Evolutionary conservation across 2,113 vertebrate species (phyloP).

Genomic region (Centropus unirufus): DNA sequence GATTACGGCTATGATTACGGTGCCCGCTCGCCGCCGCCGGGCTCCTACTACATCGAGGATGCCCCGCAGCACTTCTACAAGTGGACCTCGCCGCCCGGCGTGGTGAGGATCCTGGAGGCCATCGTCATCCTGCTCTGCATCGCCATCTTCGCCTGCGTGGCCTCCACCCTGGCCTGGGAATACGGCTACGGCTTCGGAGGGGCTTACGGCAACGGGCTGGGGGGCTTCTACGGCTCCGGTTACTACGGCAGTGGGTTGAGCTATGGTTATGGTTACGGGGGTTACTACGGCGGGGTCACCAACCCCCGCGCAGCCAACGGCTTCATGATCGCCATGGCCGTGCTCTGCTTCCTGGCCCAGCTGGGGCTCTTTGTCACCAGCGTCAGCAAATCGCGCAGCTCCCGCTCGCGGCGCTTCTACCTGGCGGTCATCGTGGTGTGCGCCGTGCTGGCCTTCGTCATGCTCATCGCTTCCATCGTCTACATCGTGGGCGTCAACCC

Average conservation of each 20-base stretch:
- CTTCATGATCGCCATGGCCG: conserved; percentile 86
- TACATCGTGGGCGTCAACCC: conserved; percentile 89
- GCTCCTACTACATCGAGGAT: conserved; percentile 77
- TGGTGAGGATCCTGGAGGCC: conserved; percentile 79
- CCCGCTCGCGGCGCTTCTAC: conserved; percentile 82
- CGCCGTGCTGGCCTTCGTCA: conserved; percentile 80
- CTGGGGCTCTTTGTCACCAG: conserved; percentile 81
- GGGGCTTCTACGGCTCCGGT: conserved; percentile 1
- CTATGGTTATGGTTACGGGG: conserved; percentile 61
- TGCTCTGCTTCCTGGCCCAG: conserved; percentile 82
- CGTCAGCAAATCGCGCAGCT: conserved; percentile 75
- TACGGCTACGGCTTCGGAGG: conserved; percentile 76
- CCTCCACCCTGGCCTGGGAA: conserved; percentile 89
- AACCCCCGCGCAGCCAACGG: conserved; percentile 84
- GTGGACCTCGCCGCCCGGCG: conserved; percentile 84
- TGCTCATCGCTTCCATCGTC: conserved; percentile 87
- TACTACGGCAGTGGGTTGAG: neutral
- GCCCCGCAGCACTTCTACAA: conserved; percentile 82
- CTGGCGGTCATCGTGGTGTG: conserved; percentile 78
- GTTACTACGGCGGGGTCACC: conserved; percentile 78
- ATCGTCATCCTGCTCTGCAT: conserved; percentile 77
- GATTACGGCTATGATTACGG: conserved; percentile 62
- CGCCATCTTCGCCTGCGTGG: conserved; percentile 85
- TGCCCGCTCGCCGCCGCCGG: conserved; percentile 65
- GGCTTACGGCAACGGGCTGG: neutral